These are phyloP conservation scores for Oligia fasciuncula DNA, from an alignment of 2,888 invertebrate genomes.

Conservation along the genomic window DNA sequence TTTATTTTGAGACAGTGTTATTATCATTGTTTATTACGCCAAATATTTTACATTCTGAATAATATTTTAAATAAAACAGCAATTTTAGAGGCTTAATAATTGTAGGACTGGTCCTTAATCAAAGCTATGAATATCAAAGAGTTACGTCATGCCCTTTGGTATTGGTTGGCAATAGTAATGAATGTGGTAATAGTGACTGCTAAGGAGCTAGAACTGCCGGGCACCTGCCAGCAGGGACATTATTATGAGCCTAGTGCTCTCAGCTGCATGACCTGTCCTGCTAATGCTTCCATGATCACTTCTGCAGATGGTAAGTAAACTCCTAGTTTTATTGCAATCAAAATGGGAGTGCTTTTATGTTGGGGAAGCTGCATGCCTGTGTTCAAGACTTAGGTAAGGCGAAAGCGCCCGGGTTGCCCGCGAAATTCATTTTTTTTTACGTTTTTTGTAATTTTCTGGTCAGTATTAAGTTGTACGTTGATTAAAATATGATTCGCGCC, in stretches of 20 bases:
- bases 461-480: no score
- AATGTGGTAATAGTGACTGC: constrained; percentile 34
- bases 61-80: background rate
- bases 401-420: no score
- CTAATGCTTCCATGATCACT: constrained; percentile 78
- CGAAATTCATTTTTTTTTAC: no score
- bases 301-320: constrained; percentile 81
- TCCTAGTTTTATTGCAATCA: background rate
- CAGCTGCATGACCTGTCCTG: constrained; percentile 78
- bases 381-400: no score
- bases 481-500: no score
- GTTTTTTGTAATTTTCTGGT: no score
- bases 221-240: constrained; percentile 74
- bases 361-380: no score
- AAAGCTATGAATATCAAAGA: constrained; percentile 19
- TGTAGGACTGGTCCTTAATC: background rate
- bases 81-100: background rate
- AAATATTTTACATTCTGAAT: background rate
- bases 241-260: constrained; percentile 80
- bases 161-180: constrained; percentile 13
- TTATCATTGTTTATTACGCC: constrained; percentile 8
- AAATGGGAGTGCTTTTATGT: no score
- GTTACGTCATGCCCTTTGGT: constrained; percentile 14
- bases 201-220: constrained; percentile 71
- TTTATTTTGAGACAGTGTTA: constrained; percentile 27